Evolutionary conservation across 2,797 vertebrate species (phyloP).

Genomic region (Lepidocolaptes lacrymiger): DNA sequence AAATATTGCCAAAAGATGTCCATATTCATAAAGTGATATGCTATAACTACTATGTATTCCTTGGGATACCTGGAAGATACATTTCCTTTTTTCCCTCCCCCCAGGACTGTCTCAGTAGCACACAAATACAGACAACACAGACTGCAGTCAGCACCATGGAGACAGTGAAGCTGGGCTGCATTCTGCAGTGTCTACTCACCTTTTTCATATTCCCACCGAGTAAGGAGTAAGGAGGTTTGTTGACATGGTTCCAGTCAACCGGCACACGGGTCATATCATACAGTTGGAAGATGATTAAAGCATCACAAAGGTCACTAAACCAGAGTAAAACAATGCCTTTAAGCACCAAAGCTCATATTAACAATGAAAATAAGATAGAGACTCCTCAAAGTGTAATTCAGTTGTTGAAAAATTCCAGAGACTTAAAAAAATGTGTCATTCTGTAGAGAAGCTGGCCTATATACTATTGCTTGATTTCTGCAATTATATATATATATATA

Average conservation of each 20-base stretch:
- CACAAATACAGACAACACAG: neutral
- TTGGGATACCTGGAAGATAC: neutral
- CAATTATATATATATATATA: neutral
- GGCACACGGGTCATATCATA: slow-evolving; percentile 87
- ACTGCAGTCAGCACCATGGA: neutral
- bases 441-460: neutral
- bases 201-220: slow-evolving; percentile 94
- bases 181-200: slow-evolving; percentile 66
- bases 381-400: neutral
- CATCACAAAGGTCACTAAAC: slow-evolving; percentile 88
- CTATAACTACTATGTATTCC: neutral
- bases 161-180: neutral
- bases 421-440: fast-evolving
- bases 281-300: slow-evolving; percentile 92
- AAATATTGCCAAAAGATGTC: neutral
- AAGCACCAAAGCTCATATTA: neutral
- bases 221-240: slow-evolving; percentile 87
- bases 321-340: neutral
- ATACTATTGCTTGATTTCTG: neutral
- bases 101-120: neutral
- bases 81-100: too few species aligned
- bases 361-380: neutral
- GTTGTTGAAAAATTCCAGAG: neutral
- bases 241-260: slow-evolving; percentile 89
- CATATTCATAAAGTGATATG: neutral